Percentiles rank a stretch among this genome's conserved stretches.
These are phyloP conservation scores for Asteroscopus sphinx DNA, from an alignment of 2,888 invertebrate genomes.

Conservation along the genomic window DNA sequence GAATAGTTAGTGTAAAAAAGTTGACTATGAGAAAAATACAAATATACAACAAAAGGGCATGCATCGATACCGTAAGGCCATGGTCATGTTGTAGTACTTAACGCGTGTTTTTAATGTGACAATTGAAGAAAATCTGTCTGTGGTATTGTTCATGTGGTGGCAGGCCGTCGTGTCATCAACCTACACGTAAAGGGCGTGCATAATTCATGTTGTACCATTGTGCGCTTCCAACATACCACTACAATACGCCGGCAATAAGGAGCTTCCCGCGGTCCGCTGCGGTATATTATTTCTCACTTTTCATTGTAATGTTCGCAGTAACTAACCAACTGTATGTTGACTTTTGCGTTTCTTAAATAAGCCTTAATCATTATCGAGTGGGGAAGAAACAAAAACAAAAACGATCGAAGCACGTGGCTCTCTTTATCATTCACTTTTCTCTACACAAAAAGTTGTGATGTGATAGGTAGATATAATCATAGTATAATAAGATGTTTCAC, in stretches of 20 bases:
- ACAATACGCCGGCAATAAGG: conserved; percentile 51
- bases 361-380: too few species aligned
- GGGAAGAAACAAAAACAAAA: too few species aligned
- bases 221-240: conserved; percentile 63
- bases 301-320: conserved; percentile 37
- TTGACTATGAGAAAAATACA: background rate
- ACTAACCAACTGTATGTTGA: conserved; percentile 26
- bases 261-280: conserved; percentile 46
- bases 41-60: conserved; percentile 3
- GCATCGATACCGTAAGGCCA: conserved; percentile 36
- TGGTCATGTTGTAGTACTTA: conserved; percentile 25
- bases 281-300: conserved; percentile 27
- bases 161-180: conserved; percentile 75
- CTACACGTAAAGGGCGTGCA: conserved; percentile 75
- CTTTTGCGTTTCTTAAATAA: too few species aligned
- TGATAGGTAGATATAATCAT: too few species aligned
- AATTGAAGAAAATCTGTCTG: conserved; percentile 63
- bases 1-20: conserved; percentile 2
- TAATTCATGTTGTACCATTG: conserved; percentile 80
- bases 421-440: too few species aligned
- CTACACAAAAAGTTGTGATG: too few species aligned
- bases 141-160: conserved; percentile 60
- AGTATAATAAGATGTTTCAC: too few species aligned
- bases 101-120: conserved; percentile 52
- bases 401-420: too few species aligned